Evolutionary conservation across 2,113 vertebrate genomes (phyloP).

Genomic region (Centropus bengalensis): DNA sequence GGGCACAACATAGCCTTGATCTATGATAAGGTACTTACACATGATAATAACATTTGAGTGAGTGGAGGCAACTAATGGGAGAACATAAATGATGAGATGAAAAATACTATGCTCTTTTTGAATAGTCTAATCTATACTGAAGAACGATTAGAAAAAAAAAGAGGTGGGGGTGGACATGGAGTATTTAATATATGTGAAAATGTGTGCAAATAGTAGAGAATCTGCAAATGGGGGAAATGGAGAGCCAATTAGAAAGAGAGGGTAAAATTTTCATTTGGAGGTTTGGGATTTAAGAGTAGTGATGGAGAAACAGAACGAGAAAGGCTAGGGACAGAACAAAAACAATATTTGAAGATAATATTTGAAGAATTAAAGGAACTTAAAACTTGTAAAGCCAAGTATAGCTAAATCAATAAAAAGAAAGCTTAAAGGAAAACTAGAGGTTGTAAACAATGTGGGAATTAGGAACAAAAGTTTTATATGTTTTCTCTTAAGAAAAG

Average conservation of each 20-base stretch:
- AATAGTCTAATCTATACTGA: background rate
- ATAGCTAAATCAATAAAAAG: background rate
- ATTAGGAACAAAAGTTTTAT: background rate
- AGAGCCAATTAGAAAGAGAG: background rate
- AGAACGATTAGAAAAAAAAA: background rate
- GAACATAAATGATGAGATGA: background rate
- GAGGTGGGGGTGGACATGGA: rapidly evolving
- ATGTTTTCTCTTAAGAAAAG: background rate
- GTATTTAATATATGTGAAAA: background rate
- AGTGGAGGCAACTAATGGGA: background rate
- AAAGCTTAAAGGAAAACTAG: background rate
- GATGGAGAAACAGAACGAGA: background rate
- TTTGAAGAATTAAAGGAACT: background rate
- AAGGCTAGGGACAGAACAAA: background rate
- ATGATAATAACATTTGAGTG: background rate
- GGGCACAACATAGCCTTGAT: background rate
- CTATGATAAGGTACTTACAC: background rate
- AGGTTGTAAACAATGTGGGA: background rate
- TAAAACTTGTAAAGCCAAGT: background rate
- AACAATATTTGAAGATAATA: background rate
- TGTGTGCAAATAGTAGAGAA: background rate
- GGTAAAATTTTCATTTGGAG: background rate
- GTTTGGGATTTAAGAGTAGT: background rate
- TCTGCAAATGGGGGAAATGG: background rate
- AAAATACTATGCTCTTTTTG: background rate